Percentiles rank a stretch among this genome's conserved stretches.
These are phyloP conservation scores for Oscheius sp. DNA, from an alignment of 2,888 invertebrate species.

Conservation along the genomic window DNA sequence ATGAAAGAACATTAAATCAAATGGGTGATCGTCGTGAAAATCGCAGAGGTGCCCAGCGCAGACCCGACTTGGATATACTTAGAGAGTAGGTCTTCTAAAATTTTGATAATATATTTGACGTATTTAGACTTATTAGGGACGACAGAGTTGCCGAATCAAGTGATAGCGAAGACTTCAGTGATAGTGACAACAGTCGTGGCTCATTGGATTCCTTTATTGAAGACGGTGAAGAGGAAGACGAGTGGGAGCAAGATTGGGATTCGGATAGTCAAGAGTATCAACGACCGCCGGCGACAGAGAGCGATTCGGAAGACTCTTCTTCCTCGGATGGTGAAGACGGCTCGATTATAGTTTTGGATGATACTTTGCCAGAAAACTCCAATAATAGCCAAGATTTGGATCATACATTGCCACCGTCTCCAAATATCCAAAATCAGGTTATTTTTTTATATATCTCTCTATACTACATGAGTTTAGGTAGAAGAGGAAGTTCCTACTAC, in stretches of 20 bases:
- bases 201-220: no score
- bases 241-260: conserved; percentile 16
- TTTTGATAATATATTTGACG: no score
- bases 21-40: neutral
- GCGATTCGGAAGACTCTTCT: neutral
- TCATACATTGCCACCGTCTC: no score
- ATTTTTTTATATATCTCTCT: no score
- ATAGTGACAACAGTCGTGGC: neutral
- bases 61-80: no score
- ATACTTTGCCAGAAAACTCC: neutral
- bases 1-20: neutral
- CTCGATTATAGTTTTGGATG: neutral
- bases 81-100: no score
- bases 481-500: neutral
- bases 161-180: neutral
- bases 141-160: neutral
- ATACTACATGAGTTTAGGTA: no score
- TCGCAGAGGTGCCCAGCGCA: neutral
- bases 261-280: neutral
- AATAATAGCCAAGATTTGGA: no score
- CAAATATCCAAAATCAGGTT: neutral
- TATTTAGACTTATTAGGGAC: no score
- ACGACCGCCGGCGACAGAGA: neutral
- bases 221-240: conserved; percentile 3
- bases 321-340: neutral